Percentiles rank a stretch among this genome's conserved stretches.
Conservation (phyloP, 2,888 invertebrate genomes). For the Anthophora plumipes region DNA sequence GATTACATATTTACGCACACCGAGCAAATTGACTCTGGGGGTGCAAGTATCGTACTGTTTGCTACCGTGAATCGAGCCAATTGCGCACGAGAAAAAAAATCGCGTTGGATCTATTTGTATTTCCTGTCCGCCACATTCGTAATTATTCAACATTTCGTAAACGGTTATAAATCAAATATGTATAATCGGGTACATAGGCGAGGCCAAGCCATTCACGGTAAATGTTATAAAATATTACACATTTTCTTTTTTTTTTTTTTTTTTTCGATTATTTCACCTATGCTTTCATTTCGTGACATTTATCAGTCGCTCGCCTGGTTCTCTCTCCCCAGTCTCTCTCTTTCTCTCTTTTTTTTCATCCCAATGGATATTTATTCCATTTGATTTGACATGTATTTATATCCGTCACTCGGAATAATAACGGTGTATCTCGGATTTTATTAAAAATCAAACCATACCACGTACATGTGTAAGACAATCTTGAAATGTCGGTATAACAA, state of each 20-base stretch:
- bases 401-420: slow-evolving; percentile 8
- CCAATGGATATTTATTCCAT: not conserved
- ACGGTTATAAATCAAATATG: slow-evolving; percentile 3
- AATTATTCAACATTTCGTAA: slow-evolving; percentile 5
- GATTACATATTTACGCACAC: slow-evolving; percentile 68
- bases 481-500: no score
- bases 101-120: slow-evolving; percentile 34
- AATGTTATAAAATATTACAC: no score
- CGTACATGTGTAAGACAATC: no score
- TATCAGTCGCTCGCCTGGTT: no score
- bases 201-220: not conserved
- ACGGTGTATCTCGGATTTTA: not conserved
- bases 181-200: not conserved
- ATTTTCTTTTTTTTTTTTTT: no score
- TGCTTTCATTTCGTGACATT: no score
- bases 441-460: no score
- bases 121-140: slow-evolving; percentile 5
- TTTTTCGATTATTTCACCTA: not conserved
- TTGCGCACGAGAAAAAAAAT: slow-evolving; percentile 63
- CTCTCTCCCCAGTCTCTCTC: no score
- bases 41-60: slow-evolving; percentile 52
- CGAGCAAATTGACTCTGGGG: slow-evolving; percentile 59
- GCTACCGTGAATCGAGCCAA: slow-evolving; percentile 56
- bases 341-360: no score
- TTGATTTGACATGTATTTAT: not conserved